These are phyloP conservation scores for Onychomys torridus DNA, from an alignment of 2,797 vertebrate genomes.

Conservation along the genomic window DNA sequence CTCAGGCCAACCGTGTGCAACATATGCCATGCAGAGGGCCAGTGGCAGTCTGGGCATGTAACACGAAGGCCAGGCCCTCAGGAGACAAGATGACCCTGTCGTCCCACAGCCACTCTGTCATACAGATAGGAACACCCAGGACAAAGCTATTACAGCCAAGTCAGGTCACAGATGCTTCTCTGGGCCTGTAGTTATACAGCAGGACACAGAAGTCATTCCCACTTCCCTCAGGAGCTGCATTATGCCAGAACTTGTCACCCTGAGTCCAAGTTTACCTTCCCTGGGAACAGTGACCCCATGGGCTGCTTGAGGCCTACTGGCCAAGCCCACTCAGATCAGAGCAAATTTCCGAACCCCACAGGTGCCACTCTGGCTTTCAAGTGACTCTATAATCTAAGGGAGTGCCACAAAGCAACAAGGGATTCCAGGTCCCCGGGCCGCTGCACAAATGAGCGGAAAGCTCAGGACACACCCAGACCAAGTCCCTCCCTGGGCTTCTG, in stretches of 20 bases:
- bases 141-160: background rate
- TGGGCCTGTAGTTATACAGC: background rate
- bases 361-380: background rate
- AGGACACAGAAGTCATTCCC: background rate
- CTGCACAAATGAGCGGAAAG: background rate
- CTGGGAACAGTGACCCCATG: fast-evolving
- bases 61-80: background rate
- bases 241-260: background rate
- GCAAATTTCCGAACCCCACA: background rate
- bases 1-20: background rate
- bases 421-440: background rate
- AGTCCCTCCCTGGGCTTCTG: background rate
- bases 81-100: fast-evolving
- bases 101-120: fast-evolving
- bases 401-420: background rate
- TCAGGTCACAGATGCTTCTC: background rate
- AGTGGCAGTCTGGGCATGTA: background rate
- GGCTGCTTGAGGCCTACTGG: background rate
- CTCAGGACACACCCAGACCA: background rate
- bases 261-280: background rate
- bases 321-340: background rate
- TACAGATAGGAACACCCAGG: fast-evolving
- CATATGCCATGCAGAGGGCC: background rate
- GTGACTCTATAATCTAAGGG: background rate
- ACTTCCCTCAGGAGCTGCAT: background rate